phyloP scores from a whole-genome alignment of 37 sponge, comb jelly and placozoan genomes.

The Haliclona indistincta region DNA sequence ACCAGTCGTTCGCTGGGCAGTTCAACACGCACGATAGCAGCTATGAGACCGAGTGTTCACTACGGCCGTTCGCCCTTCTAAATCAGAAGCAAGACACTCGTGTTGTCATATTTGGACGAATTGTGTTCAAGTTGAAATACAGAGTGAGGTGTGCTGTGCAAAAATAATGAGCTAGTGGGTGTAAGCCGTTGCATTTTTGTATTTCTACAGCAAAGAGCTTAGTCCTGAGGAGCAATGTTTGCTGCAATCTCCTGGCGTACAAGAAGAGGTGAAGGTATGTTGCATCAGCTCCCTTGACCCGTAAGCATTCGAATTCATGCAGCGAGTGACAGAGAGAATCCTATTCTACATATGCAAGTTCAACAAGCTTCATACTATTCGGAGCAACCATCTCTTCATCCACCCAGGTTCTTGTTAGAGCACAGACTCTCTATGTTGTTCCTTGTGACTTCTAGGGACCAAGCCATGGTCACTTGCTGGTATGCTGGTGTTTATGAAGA shows the following conservation, averaged over 20 bases:
- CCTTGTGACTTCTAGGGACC: slow-evolving; percentile 4
- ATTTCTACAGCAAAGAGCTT: not conserved
- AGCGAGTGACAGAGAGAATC: slow-evolving; percentile 16
- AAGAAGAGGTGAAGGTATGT: no score
- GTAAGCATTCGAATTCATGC: no score
- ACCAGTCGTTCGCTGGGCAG: slow-evolving; percentile 20
- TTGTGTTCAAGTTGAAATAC: slow-evolving; percentile 64
- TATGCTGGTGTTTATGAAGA: slow-evolving; percentile 22
- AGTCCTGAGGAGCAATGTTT: not conserved
- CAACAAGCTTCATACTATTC: not conserved
- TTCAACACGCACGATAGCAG: no score
- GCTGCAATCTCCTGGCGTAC: no score
- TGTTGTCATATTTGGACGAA: slow-evolving; percentile 53
- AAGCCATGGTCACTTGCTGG: slow-evolving; percentile 23
- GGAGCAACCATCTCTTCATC: slow-evolving; percentile 22
- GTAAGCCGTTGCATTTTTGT: not conserved
- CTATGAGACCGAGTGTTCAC: not conserved
- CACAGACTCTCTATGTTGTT: not conserved
- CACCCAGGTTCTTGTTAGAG: slow-evolving; percentile 13
- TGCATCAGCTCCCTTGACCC: no score
- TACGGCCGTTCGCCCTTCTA: slow-evolving; percentile 27
- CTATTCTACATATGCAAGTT: not conserved
- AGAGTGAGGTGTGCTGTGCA: slow-evolving; percentile 2
- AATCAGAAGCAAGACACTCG: slow-evolving; percentile 49
- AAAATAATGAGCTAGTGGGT: not conserved